Conservation (phyloP, 1,140 invertebrate species). For the Drosophila elegans region DNA sequence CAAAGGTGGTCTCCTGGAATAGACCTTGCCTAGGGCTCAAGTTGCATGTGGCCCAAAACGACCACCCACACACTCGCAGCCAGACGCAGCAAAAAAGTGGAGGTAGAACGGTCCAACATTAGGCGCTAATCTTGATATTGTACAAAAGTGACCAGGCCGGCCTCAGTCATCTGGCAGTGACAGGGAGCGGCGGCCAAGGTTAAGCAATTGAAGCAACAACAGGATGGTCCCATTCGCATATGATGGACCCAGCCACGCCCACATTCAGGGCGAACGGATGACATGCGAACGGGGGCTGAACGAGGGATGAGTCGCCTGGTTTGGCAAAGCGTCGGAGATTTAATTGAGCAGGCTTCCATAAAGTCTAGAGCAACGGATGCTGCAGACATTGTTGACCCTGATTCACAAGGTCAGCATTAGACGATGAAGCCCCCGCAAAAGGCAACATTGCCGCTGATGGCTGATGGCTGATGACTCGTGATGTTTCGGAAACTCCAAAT, state of each 20-base stretch:
- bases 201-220: conserved; percentile 43
- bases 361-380: conserved; percentile 59
- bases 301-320: neutral
- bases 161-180: conserved; percentile 58
- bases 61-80: neutral
- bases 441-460: neutral
- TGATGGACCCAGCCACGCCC: conserved; percentile 6
- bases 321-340: conserved; percentile 52
- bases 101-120: conserved; percentile 40
- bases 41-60: conserved; percentile 2
- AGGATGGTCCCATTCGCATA: neutral
- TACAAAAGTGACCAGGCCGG: neutral
- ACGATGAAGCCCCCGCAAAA: conserved; percentile 1
- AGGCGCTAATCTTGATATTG: conserved; percentile 66
- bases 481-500: neutral
- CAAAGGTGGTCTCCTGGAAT: neutral
- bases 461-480: neutral
- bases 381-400: conserved; percentile 63
- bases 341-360: conserved; percentile 80
- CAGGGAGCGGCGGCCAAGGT: conserved; percentile 54
- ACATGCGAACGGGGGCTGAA: conserved; percentile 29
- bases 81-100: neutral
- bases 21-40: neutral
- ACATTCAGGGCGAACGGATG: conserved; percentile 23
- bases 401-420: conserved; percentile 66